Conservation (phyloP, 1,140 invertebrate species). For the Heliconius nattereri region DNA sequence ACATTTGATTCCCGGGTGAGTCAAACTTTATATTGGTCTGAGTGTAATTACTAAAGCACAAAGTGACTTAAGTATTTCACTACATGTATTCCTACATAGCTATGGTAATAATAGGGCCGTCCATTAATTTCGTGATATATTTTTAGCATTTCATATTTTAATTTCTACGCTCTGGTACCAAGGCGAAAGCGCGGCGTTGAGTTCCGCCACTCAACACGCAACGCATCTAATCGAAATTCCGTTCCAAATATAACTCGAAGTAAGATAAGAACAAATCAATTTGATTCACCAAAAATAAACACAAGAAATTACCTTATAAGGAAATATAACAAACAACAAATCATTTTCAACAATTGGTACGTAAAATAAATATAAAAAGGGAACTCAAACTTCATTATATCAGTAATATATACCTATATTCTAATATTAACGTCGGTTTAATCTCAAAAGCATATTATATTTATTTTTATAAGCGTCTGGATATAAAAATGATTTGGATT, state of each 20-base stretch:
- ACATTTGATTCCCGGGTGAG: neutral
- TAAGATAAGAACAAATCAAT: neutral
- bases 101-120: too few relatives aligned
- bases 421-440: slow-evolving; percentile 13
- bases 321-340: neutral
- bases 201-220: too few relatives aligned
- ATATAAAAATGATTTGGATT: slow-evolving; percentile 19
- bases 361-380: neutral
- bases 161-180: too few relatives aligned
- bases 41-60: neutral
- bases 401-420: neutral
- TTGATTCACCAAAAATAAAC: neutral
- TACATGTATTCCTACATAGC: neutral
- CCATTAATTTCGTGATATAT: too few relatives aligned
- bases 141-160: too few relatives aligned
- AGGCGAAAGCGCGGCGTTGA: too few relatives aligned
- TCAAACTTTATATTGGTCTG: slow-evolving; percentile 5
- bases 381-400: neutral
- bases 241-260: too few relatives aligned
- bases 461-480: neutral
- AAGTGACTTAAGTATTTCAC: neutral
- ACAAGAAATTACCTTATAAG: neutral
- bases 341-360: neutral
- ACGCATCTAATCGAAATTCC: too few relatives aligned
- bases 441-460: slow-evolving; percentile 18